Conservation (phyloP, 2,888 invertebrate genomes). For the Polia nebulosa region DNA sequence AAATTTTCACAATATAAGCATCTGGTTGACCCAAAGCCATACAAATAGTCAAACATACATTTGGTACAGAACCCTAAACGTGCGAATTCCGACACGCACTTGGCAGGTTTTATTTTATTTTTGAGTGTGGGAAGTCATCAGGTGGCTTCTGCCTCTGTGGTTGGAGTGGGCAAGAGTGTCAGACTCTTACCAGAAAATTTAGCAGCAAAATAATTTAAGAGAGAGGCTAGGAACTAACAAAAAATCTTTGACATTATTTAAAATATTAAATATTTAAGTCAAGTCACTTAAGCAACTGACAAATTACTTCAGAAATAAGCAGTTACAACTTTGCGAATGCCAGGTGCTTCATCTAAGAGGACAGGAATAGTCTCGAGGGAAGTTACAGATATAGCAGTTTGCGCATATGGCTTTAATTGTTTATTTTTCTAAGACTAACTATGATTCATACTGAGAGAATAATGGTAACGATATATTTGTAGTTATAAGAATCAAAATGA, state of each 20-base stretch:
- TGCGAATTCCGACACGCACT: too few relatives aligned
- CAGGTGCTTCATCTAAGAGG: slow-evolving; percentile 55
- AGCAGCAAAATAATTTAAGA: too few relatives aligned
- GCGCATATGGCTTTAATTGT: slow-evolving; percentile 61
- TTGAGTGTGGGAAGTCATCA: too few relatives aligned
- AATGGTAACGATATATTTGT: slow-evolving; percentile 9
- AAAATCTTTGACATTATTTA: neutral
- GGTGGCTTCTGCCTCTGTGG: too few relatives aligned
- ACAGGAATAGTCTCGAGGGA: slow-evolving; percentile 49
- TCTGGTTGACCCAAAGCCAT: too few relatives aligned
- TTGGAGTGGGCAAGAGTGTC: too few relatives aligned
- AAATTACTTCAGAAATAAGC: slow-evolving; percentile 55
- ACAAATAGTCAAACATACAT: too few relatives aligned
- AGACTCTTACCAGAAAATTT: too few relatives aligned
- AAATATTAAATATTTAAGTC: slow-evolving; percentile 17
- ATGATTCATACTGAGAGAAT: slow-evolving; percentile 43
- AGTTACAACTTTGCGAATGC: slow-evolving; percentile 31
- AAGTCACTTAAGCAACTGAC: slow-evolving; percentile 48
- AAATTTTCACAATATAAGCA: too few relatives aligned
- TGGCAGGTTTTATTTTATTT: too few relatives aligned
- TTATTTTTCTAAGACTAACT: slow-evolving; percentile 36
- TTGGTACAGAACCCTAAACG: too few relatives aligned
- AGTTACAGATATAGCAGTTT: slow-evolving; percentile 49
- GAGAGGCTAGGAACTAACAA: neutral
- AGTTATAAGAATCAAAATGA: slow-evolving; percentile 21